These are phyloP conservation scores for Apostichopus japonicus DNA, from an alignment of 35 echinoderm and acorn worm genomes.

Conservation along the genomic window DNA sequence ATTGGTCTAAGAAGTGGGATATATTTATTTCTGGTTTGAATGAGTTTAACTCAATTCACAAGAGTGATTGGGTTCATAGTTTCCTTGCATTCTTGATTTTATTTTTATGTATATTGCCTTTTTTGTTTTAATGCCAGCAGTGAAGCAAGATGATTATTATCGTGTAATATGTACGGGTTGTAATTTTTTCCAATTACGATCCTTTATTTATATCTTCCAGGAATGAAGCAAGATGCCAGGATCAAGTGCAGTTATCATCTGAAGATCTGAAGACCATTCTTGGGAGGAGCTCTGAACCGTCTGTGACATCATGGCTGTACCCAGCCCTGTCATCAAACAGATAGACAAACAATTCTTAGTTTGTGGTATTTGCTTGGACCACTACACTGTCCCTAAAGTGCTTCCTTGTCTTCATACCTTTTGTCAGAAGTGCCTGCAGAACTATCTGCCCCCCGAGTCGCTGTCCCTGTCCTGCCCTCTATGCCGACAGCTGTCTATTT, in stretches of 20 bases:
- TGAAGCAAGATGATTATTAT: too few species aligned
- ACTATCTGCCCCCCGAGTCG: constrained; percentile 91
- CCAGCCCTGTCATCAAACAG: constrained; percentile 98
- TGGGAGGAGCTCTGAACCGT: background rate
- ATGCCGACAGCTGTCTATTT: constrained; percentile 94
- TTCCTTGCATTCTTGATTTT: too few species aligned
- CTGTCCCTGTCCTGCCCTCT: constrained; percentile 88
- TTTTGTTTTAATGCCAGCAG: too few species aligned
- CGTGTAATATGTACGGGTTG: too few species aligned
- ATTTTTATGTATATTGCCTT: too few species aligned
- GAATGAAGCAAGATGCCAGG: constrained; percentile 41
- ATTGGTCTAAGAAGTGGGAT: too few species aligned
- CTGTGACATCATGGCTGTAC: constrained; percentile 80
- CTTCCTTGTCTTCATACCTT: constrained; percentile 97
- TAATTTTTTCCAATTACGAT: too few species aligned
- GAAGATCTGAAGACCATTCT: constrained; percentile 25
- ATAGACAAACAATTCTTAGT: constrained; percentile 98
- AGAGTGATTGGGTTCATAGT: too few species aligned
- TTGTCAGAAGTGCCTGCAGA: constrained; percentile 97
- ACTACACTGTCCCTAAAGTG: constrained; percentile 91
- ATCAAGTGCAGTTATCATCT: background rate
- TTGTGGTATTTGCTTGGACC: constrained; percentile 96
- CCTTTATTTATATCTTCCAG: background rate
- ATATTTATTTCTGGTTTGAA: too few species aligned
- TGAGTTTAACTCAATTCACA: background rate